Evolutionary conservation across 1,140 invertebrate species (phyloP).

Genomic region (Trichonephila inaurata): DNA sequence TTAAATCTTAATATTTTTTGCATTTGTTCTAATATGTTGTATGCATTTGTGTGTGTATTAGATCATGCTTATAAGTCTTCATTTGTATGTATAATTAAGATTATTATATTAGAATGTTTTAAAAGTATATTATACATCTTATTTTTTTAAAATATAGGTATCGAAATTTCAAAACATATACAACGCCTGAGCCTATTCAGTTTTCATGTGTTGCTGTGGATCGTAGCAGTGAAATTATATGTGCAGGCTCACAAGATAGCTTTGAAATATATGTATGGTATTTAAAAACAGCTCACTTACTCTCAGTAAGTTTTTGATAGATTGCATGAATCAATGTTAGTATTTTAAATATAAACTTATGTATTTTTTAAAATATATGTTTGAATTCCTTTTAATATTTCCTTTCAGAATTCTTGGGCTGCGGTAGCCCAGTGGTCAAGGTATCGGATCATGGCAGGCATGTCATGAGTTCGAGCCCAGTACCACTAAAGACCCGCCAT

Average conservation of each 20-base stretch:
- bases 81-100: too few relatives aligned
- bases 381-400: neutral
- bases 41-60: too few relatives aligned
- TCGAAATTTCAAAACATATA: slow-evolving; percentile 97
- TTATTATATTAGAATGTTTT: neutral
- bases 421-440: too few relatives aligned
- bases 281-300: slow-evolving; percentile 91
- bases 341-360: neutral
- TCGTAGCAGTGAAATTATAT: slow-evolving; percentile 93
- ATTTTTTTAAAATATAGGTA: slow-evolving; percentile 84
- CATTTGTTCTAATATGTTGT: too few relatives aligned
- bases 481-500: too few relatives aligned
- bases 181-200: slow-evolving; percentile 93
- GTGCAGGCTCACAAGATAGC: slow-evolving; percentile 94
- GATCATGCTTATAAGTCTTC: too few relatives aligned
- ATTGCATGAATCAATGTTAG: neutral
- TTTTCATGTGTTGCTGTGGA: slow-evolving; percentile 96
- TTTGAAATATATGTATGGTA: slow-evolving; percentile 99
- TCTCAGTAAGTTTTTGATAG: slow-evolving; percentile 86
- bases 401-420: too few relatives aligned
- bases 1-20: too few relatives aligned
- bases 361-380: neutral
- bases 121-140: neutral
- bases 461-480: too few relatives aligned
- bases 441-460: too few relatives aligned